Percentiles rank a stretch among this genome's conserved stretches.
phyloP scores from a whole-genome alignment of 2,797 vertebrate species.

The Chaunax sp. region DNA sequence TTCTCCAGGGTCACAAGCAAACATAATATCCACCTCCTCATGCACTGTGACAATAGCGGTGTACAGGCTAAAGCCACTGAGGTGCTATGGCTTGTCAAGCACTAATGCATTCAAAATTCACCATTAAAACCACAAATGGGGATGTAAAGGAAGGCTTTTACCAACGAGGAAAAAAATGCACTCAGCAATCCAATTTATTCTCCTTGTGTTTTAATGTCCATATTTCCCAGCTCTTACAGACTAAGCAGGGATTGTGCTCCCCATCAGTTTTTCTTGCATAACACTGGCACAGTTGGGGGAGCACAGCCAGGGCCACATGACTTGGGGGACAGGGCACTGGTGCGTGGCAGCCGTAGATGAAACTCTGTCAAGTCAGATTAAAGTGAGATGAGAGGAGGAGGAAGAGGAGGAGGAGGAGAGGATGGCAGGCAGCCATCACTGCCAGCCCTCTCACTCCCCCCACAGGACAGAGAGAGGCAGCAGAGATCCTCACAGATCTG shows the following conservation, averaged over 20 bases:
- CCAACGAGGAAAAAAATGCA: constrained; percentile 5
- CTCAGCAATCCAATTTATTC: neutral
- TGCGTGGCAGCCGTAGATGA: constrained; percentile 65
- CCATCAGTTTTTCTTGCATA: constrained; percentile 51
- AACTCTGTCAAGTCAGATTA: constrained; percentile 76
- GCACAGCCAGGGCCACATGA: constrained; percentile 59
- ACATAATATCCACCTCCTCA: constrained; percentile 42
- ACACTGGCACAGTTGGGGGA: constrained; percentile 55
- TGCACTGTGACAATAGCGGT: constrained; percentile 54
- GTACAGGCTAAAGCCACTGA: constrained; percentile 35
- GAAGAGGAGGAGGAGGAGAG: constrained; percentile 28
- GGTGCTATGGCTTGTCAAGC: constrained; percentile 18
- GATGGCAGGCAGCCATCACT: constrained; percentile 49
- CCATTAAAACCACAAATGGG: constrained; percentile 6
- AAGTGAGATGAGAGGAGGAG: constrained; percentile 56
- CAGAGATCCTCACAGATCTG: constrained; percentile 36
- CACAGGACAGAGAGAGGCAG: constrained; percentile 58
- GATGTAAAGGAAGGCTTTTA: neutral
- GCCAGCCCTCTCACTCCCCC: constrained; percentile 75
- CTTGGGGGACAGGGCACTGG: constrained; percentile 67
- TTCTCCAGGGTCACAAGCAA: constrained; percentile 57
- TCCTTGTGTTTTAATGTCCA: neutral
- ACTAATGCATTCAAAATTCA: constrained; percentile 20
- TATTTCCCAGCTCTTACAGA: constrained; percentile 14
- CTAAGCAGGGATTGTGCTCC: constrained; percentile 12